Conservation (phyloP, 2,113 vertebrate genomes). For the Siphamia tubifer region DNA sequence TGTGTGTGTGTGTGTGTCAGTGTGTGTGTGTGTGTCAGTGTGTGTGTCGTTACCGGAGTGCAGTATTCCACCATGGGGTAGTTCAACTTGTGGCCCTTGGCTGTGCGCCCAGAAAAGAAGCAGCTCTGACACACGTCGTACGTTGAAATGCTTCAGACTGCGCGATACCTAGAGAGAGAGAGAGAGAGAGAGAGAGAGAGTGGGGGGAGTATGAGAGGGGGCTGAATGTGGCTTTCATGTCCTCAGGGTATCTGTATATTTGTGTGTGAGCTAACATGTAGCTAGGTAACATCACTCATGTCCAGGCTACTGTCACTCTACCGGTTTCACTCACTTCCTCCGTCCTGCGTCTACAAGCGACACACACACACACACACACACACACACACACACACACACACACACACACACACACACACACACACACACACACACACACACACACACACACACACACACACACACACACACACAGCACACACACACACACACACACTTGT, state of each 20-base stretch:
- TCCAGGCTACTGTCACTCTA: not conserved
- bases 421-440: too few relatives aligned
- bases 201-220: not conserved
- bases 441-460: too few relatives aligned
- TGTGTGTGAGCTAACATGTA: not conserved
- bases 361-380: too few relatives aligned
- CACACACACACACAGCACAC: slow-evolving; percentile 1
- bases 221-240: slow-evolving; percentile 3
- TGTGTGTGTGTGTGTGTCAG: too few relatives aligned
- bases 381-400: too few relatives aligned
- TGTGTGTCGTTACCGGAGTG: slow-evolving; percentile 83
- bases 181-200: not conserved
- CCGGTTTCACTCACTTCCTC: not conserved
- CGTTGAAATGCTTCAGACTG: slow-evolving; percentile 98
- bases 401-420: too few relatives aligned
- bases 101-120: slow-evolving; percentile 97
- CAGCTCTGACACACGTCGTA: slow-evolving; percentile 98
- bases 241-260: not conserved
- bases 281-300: not conserved
- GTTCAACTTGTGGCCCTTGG: slow-evolving; percentile 97
- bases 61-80: slow-evolving; percentile 99
- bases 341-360: not conserved
- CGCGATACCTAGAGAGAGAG: slow-evolving; percentile 88
- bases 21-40: slow-evolving; percentile 10
- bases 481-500: too few relatives aligned